phyloP scores from a whole-genome alignment of 2,797 vertebrate genomes.

The Acanthopagrus latus region DNA sequence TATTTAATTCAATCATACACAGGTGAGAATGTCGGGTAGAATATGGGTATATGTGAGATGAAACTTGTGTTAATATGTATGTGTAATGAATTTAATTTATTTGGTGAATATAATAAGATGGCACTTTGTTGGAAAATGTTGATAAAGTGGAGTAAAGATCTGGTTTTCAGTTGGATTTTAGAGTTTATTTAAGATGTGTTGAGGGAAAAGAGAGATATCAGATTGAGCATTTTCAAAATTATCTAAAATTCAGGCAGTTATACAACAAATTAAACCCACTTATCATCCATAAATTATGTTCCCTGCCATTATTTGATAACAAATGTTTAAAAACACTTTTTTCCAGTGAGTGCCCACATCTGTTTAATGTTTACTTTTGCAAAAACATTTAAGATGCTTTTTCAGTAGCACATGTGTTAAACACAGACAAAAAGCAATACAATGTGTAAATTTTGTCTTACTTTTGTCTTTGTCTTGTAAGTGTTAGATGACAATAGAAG shows the following conservation, averaged over 20 bases:
- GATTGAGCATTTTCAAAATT: not conserved
- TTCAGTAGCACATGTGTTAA: constrained; percentile 15
- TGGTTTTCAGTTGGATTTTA: constrained; percentile 42
- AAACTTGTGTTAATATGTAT: constrained; percentile 71
- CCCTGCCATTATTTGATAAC: not conserved
- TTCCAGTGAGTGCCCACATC: not conserved
- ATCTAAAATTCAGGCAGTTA: constrained; percentile 12
- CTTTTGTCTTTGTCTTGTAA: too few relatives aligned
- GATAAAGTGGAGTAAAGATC: constrained; percentile 30
- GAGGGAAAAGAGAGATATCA: constrained; percentile 9
- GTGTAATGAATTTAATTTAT: constrained; percentile 91
- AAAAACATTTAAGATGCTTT: constrained; percentile 9
- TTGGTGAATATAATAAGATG: constrained; percentile 88
- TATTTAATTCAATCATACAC: constrained; percentile 32
- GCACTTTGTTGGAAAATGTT: constrained; percentile 91
- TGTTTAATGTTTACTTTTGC: constrained; percentile 6
- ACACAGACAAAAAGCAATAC: not conserved
- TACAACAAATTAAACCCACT: constrained; percentile 30
- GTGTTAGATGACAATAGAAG: constrained; percentile 1
- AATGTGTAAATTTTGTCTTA: not conserved
- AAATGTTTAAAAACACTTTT: constrained; percentile 2
- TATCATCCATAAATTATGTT: constrained; percentile 10
- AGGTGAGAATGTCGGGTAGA: constrained; percentile 42
- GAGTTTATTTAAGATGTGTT: constrained; percentile 38
- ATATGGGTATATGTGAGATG: constrained; percentile 38